Evolutionary conservation across 1,140 invertebrate species (phyloP), one percentile per base, ranked within the genome.

Genomic region (Apolygus lucorum): DNA sequence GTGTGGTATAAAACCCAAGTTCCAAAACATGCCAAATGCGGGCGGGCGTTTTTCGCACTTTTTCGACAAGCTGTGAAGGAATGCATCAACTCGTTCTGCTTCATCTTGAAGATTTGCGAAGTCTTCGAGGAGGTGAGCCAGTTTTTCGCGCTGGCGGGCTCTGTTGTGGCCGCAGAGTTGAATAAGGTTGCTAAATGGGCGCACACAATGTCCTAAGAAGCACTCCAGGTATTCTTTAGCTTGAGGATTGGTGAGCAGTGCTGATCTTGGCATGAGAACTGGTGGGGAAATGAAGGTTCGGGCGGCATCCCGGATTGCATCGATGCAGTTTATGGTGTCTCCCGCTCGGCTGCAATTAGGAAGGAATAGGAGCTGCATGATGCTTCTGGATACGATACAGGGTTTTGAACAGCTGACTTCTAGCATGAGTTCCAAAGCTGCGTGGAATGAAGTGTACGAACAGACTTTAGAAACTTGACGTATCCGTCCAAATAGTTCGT

Each of bases 1-100:
- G 93, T 95, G 78, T 97, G 93, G 81, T 96, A 97, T 59, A 98
- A 82, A 26, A 97, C 87, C 96, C 96, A 99, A 8, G 94, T 97
- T 52, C 92, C 91, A 79, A 96, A 95, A 78, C 92, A 96, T 0
- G 93, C 90, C 67, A 91, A 83, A 77, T 94, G 89, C 63, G 87
- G 85, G 2, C 87, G 80, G 0, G 86, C 84, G 13, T 84, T 82
- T n/a, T 59, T 90, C 88, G 70, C 82, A 83, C 78, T 89, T 89
- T 59, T 85, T 76, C 13, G 86, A 85, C 25, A 91, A 76, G 71
- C 85, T 85, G 77, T 93, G 89, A 64, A 95, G 81, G 77, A 86
- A 89, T 2, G 87, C 87, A 82, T 98, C 96, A 1, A 96, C 89
- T 74, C 92, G 87, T 77, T 96, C 94, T 24, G 94, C 94, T 83